These are phyloP conservation scores for Caranx ignobilis DNA, from an alignment of 2,113 vertebrate genomes.

Conservation along the genomic window DNA sequence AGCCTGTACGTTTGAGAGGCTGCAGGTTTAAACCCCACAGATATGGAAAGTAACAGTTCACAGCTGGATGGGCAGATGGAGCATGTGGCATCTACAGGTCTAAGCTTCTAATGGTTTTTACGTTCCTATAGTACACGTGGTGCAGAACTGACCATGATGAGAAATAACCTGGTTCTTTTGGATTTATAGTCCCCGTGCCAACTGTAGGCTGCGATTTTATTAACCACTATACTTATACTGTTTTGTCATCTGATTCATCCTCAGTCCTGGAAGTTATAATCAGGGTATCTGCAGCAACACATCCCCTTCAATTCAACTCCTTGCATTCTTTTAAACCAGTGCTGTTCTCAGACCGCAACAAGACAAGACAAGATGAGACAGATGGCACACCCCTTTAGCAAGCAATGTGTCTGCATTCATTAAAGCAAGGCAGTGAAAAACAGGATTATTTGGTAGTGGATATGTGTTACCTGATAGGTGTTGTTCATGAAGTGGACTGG, in stretches of 20 bases:
- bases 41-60: background rate
- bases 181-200: too few relatives aligned
- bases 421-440: background rate
- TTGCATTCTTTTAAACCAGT: background rate
- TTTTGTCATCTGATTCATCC: too few relatives aligned
- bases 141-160: background rate
- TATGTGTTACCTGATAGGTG: constrained; percentile 88
- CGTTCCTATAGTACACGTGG: background rate
- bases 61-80: background rate
- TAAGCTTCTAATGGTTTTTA: too few relatives aligned
- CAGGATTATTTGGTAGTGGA: background rate
- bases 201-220: too few relatives aligned
- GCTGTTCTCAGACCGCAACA: background rate
- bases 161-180: too few relatives aligned
- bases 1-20: background rate
- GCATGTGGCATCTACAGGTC: background rate
- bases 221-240: too few relatives aligned
- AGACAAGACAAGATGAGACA: too few relatives aligned
- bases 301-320: background rate
- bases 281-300: background rate
- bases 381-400: too few relatives aligned
- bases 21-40: background rate
- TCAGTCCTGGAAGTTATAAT: background rate
- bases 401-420: background rate
- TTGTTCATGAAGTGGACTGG: constrained; percentile 93